Evolutionary conservation across 2,113 vertebrate genomes (phyloP).

Genomic region (Jacana jacana): DNA sequence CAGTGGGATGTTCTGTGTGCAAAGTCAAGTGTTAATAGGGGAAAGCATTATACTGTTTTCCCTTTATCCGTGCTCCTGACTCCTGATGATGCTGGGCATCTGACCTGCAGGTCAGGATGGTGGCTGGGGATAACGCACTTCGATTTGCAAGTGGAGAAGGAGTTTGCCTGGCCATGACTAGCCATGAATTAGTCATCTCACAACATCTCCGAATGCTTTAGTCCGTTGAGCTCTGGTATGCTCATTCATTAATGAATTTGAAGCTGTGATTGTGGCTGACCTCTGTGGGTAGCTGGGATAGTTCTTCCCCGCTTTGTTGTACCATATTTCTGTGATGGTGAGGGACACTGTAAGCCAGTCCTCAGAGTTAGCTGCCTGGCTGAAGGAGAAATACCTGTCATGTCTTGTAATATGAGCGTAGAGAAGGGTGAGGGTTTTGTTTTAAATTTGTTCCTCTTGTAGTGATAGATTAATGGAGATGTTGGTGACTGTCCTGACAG

Average conservation of each 20-base stretch:
- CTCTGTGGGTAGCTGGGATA: neutral
- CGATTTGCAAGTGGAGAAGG: neutral
- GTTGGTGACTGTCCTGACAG: neutral
- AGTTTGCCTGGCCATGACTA: neutral
- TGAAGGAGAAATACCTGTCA: neutral
- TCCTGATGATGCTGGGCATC: neutral
- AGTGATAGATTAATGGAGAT: neutral
- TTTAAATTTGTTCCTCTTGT: neutral
- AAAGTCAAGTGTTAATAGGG: neutral
- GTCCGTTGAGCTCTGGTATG: neutral
- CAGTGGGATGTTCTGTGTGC: neutral
- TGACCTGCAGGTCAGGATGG: neutral
- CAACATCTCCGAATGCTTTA: neutral
- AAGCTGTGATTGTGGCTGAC: neutral
- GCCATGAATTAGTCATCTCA: neutral
- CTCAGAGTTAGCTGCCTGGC: neutral
- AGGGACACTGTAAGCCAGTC: accelerated
- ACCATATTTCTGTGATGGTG: accelerated
- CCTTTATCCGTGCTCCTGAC: neutral
- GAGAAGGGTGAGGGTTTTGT: neutral
- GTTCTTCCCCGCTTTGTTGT: neutral
- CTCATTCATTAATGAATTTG: neutral
- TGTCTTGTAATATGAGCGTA: neutral
- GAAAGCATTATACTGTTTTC: neutral
- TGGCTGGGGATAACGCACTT: neutral